Evolutionary conservation across 2,113 vertebrate genomes (phyloP).

Genomic region (Myrmecobius fasciatus): DNA sequence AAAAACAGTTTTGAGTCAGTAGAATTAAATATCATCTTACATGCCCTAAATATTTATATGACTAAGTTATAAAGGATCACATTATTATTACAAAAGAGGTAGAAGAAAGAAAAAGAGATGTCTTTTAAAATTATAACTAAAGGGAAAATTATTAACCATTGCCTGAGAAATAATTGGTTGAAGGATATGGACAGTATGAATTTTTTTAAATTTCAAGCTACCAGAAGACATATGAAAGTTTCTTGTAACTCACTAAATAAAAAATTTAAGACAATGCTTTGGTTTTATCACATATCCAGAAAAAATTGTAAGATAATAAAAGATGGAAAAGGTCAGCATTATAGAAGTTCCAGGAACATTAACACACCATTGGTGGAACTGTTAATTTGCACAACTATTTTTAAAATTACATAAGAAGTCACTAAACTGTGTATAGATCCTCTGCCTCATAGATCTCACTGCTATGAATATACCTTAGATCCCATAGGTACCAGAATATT

Average conservation of each 20-base stretch:
- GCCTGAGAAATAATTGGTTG: not conserved
- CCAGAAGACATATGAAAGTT: not conserved
- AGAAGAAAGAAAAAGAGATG: not conserved
- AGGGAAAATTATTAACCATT: not conserved
- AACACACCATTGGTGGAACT: not conserved
- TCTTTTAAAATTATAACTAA: not conserved
- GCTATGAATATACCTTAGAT: not conserved
- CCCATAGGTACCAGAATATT: not conserved
- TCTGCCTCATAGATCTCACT: not conserved
- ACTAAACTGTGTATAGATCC: not conserved
- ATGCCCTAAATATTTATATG: not conserved
- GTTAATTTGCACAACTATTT: not conserved
- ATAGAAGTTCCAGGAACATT: not conserved
- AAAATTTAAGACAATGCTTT: not conserved
- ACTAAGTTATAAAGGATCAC: not conserved
- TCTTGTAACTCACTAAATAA: not conserved
- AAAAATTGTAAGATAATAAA: not conserved
- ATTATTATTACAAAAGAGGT: not conserved
- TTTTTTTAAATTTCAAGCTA: not conserved
- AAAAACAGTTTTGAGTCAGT: not conserved
- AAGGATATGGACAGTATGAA: not conserved
- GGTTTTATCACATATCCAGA: not conserved
- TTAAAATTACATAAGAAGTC: not conserved
- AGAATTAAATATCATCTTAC: not conserved
- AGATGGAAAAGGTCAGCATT: not conserved